Conservation (phyloP, 2,113 vertebrate genomes). For the Aegypius monachus region DNA sequence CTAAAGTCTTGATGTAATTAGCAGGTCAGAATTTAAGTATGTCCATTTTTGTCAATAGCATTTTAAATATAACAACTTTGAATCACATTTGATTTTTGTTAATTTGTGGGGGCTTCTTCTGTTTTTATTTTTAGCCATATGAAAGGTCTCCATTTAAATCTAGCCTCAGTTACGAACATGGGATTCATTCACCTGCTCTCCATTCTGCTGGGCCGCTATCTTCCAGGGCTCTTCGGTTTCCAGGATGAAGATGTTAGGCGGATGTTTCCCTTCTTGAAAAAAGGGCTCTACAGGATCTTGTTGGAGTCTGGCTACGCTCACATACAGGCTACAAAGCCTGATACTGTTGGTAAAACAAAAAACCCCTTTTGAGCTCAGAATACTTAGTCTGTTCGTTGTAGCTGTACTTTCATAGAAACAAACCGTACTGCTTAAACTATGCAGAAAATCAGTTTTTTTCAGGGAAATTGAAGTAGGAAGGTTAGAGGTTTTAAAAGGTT, state of each 20-base stretch:
- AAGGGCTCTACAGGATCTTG: slow-evolving; percentile 40
- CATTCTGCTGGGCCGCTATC: slow-evolving; percentile 49
- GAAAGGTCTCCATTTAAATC: slow-evolving; percentile 77
- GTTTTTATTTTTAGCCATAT: slow-evolving; percentile 58
- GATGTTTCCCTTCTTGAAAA: slow-evolving; percentile 65
- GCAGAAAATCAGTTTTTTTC: neutral
- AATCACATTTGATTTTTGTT: neutral
- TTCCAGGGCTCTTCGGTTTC: slow-evolving; percentile 63
- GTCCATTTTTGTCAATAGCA: neutral
- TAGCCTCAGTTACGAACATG: neutral
- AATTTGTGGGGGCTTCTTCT: neutral
- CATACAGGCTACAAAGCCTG: slow-evolving; percentile 76
- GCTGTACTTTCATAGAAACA: neutral
- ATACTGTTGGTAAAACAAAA: slow-evolving; percentile 69
- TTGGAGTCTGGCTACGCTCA: slow-evolving; percentile 73
- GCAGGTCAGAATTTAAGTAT: neutral
- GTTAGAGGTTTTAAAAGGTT: neutral
- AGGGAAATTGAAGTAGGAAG: neutral
- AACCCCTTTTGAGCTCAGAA: neutral
- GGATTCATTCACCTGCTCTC: slow-evolving; percentile 32
- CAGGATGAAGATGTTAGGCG: slow-evolving; percentile 62
- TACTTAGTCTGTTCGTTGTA: neutral
- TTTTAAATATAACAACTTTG: neutral
- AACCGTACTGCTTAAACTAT: neutral
- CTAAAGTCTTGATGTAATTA: neutral